Base-by-base conservation (phyloP, 1,140 invertebrate genomes). In the Nasonia giraulti region DNA sequence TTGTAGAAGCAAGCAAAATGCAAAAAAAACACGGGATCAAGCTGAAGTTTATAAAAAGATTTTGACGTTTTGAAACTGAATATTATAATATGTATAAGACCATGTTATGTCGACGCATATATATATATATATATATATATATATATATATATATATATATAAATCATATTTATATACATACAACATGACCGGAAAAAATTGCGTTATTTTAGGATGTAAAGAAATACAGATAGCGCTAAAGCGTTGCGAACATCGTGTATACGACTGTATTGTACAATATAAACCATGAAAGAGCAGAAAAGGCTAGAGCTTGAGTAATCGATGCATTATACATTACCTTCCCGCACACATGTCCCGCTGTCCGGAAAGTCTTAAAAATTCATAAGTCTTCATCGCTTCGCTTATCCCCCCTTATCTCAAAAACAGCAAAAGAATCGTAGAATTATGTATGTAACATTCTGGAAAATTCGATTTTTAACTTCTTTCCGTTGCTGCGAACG, bases 151-250 rank as follows among this genome's bases (percentile, higher is more conserved):
- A 84, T 79, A 74, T 55, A 84, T 79, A 74, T 37, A 84, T 79
- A 84, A 84, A 80, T 80, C 77, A 62, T 84, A 84, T 84, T 79
- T 80, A 84, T 84, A 80, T 80, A 62, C 33, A 40, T 79, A 40
- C 14, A 74, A 71, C 31, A 31, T 4, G 5, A 71, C 27, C 69
- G 23, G 62, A 66, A 33, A 71, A 71, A 33, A 33, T 71, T 71
- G 31, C 55, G 23, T 71, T 33, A 33, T 71, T 23, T 10, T 77
- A 17, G 50, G 23, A 40, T 76, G 75, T 75, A 69, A 66, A 76
- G 23, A 68, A 4, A 44, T 14, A 14, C 2, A 50, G 55, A n/a
- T 20, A 55, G 50, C 55, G 23, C 27, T 27, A 27, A 83, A 77
- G 50, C 44, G 20, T 14, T 50, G 40, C n/a, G 20, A 77, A 27